These are phyloP conservation scores for Mya arenaria DNA, from an alignment of 1,140 invertebrate species.

Conservation along the genomic window DNA sequence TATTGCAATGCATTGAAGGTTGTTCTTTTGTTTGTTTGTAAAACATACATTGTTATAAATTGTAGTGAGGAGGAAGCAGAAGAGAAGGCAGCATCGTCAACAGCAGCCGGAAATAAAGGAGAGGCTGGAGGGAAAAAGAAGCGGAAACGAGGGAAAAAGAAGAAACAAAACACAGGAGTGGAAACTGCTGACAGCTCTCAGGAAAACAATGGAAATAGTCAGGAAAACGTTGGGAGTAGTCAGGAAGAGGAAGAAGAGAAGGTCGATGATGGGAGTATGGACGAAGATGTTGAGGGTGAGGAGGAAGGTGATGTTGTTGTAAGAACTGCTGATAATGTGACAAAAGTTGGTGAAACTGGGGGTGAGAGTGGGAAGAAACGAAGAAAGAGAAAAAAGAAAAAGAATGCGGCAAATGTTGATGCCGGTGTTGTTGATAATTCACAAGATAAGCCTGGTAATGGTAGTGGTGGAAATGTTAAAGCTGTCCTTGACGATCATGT, in stretches of 20 bases:
- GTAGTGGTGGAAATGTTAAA: too few relatives aligned
- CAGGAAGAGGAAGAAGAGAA: constrained; percentile 50
- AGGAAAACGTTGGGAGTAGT: constrained; percentile 49
- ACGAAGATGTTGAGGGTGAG: constrained; percentile 9
- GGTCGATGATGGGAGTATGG: constrained; percentile 48
- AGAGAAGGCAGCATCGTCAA: not conserved
- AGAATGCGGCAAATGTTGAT: too few relatives aligned
- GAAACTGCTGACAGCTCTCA: not conserved
- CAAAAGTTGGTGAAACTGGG: constrained; percentile 13
- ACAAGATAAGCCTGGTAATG: too few relatives aligned
- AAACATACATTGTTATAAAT: too few relatives aligned
- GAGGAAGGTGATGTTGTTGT: constrained; percentile 13
- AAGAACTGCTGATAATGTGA: not conserved
- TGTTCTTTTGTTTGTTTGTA: too few relatives aligned
- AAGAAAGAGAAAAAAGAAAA: too few relatives aligned
- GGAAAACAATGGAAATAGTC: not conserved
- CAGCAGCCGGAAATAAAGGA: not conserved
- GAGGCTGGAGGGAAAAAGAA: constrained; percentile 15
- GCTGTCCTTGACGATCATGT: too few relatives aligned
- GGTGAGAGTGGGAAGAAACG: too few relatives aligned
- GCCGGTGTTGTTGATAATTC: too few relatives aligned
- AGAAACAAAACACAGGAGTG: not conserved
- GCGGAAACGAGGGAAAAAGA: constrained; percentile 32
- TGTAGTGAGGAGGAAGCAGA: constrained; percentile 26
- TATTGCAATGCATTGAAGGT: too few relatives aligned